These are phyloP conservation scores for Laothoe populi DNA, from an alignment of 2,888 invertebrate species.

Conservation along the genomic window DNA sequence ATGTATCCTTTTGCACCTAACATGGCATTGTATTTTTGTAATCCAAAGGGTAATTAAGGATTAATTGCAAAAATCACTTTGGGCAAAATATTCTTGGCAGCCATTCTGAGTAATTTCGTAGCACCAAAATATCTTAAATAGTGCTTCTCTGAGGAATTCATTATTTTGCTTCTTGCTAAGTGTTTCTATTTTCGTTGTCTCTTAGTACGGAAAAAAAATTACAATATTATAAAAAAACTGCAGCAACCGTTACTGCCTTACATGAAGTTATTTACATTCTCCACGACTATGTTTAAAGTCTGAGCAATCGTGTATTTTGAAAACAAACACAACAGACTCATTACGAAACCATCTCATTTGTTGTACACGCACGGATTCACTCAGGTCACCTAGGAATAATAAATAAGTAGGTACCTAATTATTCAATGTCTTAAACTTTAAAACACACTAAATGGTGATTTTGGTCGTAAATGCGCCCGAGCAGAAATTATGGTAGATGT, in stretches of 20 bases:
- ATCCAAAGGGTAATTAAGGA: no score
- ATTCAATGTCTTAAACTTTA: not conserved
- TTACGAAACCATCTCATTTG: constrained; percentile 8
- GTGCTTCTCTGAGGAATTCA: no score
- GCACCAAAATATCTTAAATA: no score
- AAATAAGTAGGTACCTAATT: constrained; percentile 11
- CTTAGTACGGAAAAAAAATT: no score
- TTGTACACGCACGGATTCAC: constrained; percentile 3
- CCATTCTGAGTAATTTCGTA: no score
- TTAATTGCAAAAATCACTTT: no score
- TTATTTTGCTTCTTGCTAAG: no score
- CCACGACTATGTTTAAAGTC: constrained; percentile 8
- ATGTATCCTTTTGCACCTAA: no score
- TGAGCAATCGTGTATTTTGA: constrained; percentile 22
- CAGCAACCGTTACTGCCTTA: not conserved
- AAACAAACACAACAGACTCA: constrained; percentile 11
- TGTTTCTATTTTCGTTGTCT: no score
- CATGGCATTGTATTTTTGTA: no score
- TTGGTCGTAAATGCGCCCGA: not conserved
- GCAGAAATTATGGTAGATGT: not conserved
- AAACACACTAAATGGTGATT: not conserved
- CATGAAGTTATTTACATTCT: constrained; percentile 18
- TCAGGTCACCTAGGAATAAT: not conserved
- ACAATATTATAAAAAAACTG: not conserved
- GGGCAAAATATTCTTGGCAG: no score